phyloP scores from a whole-genome alignment of 2,113 vertebrate species.

The Clarias magur region DNA sequence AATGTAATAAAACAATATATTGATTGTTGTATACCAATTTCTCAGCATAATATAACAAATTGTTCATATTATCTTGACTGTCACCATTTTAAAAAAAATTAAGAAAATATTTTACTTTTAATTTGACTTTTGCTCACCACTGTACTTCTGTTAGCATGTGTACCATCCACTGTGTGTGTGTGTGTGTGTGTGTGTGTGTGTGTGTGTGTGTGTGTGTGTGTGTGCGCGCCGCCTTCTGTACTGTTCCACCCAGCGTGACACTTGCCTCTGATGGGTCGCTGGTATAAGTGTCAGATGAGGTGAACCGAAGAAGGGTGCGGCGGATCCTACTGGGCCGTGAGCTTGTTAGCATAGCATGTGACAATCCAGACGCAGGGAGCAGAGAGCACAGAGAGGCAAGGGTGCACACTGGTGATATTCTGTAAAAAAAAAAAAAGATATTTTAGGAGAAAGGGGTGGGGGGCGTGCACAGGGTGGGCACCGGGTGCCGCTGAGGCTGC shows the following conservation, averaged over 20 bases:
- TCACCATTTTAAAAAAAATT: too few species aligned
- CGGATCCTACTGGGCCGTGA: constrained; percentile 64
- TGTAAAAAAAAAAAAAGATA: constrained; percentile 7
- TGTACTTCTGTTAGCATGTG: background rate
- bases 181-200: background rate
- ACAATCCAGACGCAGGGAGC: constrained; percentile 62
- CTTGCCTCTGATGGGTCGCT: constrained; percentile 33
- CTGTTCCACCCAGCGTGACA: background rate
- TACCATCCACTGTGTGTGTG: background rate
- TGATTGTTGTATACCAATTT: too few species aligned
- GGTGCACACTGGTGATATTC: constrained; percentile 43
- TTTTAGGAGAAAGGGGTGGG: background rate
- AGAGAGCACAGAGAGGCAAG: constrained; percentile 25
- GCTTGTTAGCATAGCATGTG: constrained; percentile 71
- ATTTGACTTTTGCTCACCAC: too few species aligned
- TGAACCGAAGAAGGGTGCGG: constrained; percentile 40
- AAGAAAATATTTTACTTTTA: too few species aligned
- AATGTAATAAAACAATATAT: too few species aligned
- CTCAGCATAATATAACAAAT: too few species aligned
- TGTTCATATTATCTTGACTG: too few species aligned
- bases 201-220: too few species aligned
- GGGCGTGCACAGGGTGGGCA: background rate
- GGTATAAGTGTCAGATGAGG: constrained; percentile 43
- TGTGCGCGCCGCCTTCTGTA: background rate
- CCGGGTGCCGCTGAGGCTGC: constrained; percentile 12